phyloP scores from a whole-genome alignment of 2,888 invertebrate species.

The Ennomos fuscantarius region DNA sequence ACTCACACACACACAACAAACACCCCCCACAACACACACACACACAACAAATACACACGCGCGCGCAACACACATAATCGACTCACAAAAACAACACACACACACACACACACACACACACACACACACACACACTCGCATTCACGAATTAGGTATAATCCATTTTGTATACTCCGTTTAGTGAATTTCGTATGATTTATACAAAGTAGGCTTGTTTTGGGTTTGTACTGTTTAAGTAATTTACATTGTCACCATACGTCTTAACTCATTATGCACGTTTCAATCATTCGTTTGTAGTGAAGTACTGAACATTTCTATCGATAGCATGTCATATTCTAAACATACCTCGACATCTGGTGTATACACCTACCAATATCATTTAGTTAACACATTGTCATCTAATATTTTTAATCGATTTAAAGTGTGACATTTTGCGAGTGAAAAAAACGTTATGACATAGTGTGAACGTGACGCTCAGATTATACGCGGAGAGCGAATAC shows the following conservation, averaged over 20 bases:
- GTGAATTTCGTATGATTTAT: conserved; percentile 19
- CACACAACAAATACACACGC: conserved; percentile 18
- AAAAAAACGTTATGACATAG: too few relatives aligned
- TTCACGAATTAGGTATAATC: conserved; percentile 11
- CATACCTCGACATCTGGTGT: neutral
- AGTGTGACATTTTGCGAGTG: too few relatives aligned
- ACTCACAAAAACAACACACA: neutral
- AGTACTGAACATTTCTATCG: conserved; percentile 9
- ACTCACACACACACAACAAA: neutral
- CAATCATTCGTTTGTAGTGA: conserved; percentile 28
- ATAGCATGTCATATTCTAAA: conserved; percentile 4
- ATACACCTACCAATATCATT: neutral
- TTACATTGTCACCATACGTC: conserved; percentile 9
- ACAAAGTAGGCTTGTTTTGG: conserved; percentile 31
- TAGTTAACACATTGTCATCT: neutral
- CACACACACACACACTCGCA: conserved; percentile 1
- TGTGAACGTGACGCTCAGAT: too few relatives aligned
- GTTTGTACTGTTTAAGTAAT: conserved; percentile 15
- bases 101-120: conserved; percentile 7
- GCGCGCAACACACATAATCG: conserved; percentile 1
- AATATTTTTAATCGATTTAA: too few relatives aligned
- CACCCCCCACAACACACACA: conserved; percentile 59
- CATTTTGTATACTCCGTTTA: conserved; percentile 24
- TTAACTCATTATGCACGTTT: conserved; percentile 50
- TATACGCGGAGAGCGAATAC: too few relatives aligned